Evolutionary conservation across 2,888 invertebrate genomes (phyloP), one percentile per base, ranked within the genome.

Genomic region (Meta bourneti): DNA sequence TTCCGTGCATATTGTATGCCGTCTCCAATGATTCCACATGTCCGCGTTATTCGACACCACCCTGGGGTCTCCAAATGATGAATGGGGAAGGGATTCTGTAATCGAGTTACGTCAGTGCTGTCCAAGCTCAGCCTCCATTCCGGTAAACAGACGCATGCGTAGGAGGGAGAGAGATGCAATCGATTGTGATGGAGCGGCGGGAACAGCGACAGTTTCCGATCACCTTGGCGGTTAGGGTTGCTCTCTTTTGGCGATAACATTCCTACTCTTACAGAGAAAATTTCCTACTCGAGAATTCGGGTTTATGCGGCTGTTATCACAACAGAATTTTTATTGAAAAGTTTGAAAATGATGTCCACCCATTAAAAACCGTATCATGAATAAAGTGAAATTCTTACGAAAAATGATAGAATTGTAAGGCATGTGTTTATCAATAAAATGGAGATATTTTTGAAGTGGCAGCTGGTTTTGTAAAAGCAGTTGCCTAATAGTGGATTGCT

Each of bases 101-200:
- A 72, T 70, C 75, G 87, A 81, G 61, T 83, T 54, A 77, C 83
- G 48, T 70, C 89, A 79, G 61, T 75, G n/a, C 69, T 77, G 69
- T 19, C 72, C 49, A 86, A 71, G 19, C 74, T 48, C 16, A 34
- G 34, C 75, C 77, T 72, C 19, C 34, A n/a, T 75, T 86, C 77
- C 81, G 7, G 90, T 90, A 86, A 90, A 90, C 79, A 90, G 61
- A 79, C 90, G 85, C 90, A 90, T 85, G 85, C 85, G 85, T 81
- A 71, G 90, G 70, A 82, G 78, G 70, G 80, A 16, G 51, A 34
- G 71, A 52, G 71, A 85, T 16, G 52, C 69, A 69, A 90, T 90
- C 90, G 90, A 90, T 90, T 90, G 74, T 75, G 77, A 90, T 77
- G 81, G 54, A 88, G 81, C 69, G 81, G 81, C 34, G 81, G 69